Evolutionary conservation across 1,140 invertebrate species (phyloP).

Genomic region (Trissolcus basalis): DNA sequence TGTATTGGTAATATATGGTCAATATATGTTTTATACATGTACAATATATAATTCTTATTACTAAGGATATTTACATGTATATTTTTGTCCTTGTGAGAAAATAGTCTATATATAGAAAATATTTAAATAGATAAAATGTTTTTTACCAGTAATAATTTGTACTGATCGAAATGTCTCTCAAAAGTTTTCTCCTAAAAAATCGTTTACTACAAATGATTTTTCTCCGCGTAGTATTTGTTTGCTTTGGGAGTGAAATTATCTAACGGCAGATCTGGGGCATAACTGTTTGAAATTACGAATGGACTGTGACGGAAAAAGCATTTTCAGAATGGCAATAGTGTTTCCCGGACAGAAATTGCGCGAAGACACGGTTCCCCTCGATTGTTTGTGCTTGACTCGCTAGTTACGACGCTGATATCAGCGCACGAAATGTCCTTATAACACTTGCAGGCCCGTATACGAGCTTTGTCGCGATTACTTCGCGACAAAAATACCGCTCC

Average conservation of each 20-base stretch:
- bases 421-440: slow-evolving; percentile 47
- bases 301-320: slow-evolving; percentile 25
- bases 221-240: no score
- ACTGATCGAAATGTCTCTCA: no score
- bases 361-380: slow-evolving; percentile 38
- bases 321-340: slow-evolving; percentile 37
- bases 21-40: no score
- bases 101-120: no score
- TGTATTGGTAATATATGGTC: no score
- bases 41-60: no score
- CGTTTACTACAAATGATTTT: no score
- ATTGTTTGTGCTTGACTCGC: slow-evolving; percentile 39
- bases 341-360: slow-evolving; percentile 38
- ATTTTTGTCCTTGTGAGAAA: no score
- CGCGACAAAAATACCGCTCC: slow-evolving; percentile 39
- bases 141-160: no score
- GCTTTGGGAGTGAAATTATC: slow-evolving; percentile 12
- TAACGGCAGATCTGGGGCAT: slow-evolving; percentile 24
- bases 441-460: slow-evolving; percentile 55
- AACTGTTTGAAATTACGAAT: slow-evolving; percentile 55
- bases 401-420: slow-evolving; percentile 51
- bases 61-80: no score
- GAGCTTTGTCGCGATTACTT: slow-evolving; percentile 49
- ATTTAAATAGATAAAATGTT: no score
- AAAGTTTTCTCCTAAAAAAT: no score